phyloP scores from a whole-genome alignment of 1,140 invertebrate species.

The Neomicropteryx cornuta region DNA sequence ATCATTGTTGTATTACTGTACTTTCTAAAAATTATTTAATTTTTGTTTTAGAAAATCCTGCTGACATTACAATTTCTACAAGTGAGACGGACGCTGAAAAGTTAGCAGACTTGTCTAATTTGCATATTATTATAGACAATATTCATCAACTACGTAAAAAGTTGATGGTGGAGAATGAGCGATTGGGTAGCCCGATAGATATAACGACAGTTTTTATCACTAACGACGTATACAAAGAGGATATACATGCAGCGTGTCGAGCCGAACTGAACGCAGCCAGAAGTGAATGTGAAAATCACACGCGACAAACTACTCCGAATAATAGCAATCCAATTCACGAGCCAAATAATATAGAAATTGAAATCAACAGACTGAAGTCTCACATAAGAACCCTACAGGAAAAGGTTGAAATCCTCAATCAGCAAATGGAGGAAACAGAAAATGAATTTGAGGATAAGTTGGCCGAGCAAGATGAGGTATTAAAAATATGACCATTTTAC shows the following conservation, averaged over 20 bases:
- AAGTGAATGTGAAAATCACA: slow-evolving; percentile 27
- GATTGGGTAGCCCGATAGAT: slow-evolving; percentile 40
- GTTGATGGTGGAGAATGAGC: slow-evolving; percentile 39
- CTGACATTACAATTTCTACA: too few species aligned
- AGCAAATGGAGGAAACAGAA: slow-evolving; percentile 47
- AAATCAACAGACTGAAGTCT: slow-evolving; percentile 40
- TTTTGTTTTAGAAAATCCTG: slow-evolving; percentile 21
- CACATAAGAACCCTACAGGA: slow-evolving; percentile 54
- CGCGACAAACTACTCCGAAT: slow-evolving; percentile 12
- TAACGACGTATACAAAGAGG: slow-evolving; percentile 25
- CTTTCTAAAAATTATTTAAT: too few species aligned
- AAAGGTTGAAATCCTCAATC: slow-evolving; percentile 48
- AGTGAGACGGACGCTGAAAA: slow-evolving; percentile 35
- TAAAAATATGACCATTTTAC: slow-evolving; percentile 14
- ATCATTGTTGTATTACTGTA: too few species aligned
- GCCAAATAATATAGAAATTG: slow-evolving; percentile 22
- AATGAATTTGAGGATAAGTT: slow-evolving; percentile 39
- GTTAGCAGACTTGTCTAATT: slow-evolving; percentile 31
- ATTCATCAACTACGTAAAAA: slow-evolving; percentile 44
- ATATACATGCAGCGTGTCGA: slow-evolving; percentile 27
- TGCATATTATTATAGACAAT: slow-evolving; percentile 40
- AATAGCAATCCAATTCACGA: slow-evolving; percentile 5
- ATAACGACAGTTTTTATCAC: slow-evolving; percentile 37
- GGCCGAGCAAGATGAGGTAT: slow-evolving; percentile 32
- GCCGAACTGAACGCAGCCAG: slow-evolving; percentile 32